These are phyloP conservation scores for Isurus oxyrinchus DNA, from an alignment of 2,113 vertebrate genomes.

Conservation along the genomic window DNA sequence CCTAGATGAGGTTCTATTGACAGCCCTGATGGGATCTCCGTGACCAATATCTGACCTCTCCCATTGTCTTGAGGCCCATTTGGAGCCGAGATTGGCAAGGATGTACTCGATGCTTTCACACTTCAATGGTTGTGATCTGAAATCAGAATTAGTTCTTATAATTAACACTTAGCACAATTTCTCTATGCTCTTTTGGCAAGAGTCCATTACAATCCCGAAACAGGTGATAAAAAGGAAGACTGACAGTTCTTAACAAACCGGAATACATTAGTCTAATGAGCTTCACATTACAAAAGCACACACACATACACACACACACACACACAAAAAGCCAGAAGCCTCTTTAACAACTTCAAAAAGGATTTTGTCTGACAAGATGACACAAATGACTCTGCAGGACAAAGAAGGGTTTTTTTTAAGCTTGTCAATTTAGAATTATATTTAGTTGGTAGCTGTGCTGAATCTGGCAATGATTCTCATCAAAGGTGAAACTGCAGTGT, in stretches of 20 bases:
- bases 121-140: not conserved
- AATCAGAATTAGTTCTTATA: conserved; percentile 28
- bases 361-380: conserved; percentile 44
- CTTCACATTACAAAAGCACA: conserved; percentile 40
- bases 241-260: conserved; percentile 2
- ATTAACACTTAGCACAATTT: not conserved
- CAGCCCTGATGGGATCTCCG: not conserved
- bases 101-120: not conserved
- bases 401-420: not conserved
- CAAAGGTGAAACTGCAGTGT: conserved; percentile 8
- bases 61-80: not conserved
- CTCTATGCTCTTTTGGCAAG: conserved; percentile 9
- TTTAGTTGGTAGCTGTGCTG: not conserved
- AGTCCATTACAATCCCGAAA: conserved; percentile 5
- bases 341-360: conserved; percentile 40
- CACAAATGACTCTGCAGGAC: conserved; percentile 42
- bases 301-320: conserved; percentile 36
- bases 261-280: conserved; percentile 25
- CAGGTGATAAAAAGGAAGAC: conserved; percentile 4
- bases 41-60: not conserved
- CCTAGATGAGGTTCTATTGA: not conserved
- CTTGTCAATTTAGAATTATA: not conserved
- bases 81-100: not conserved
- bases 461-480: not conserved
- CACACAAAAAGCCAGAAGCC: not conserved